Evolutionary conservation across 2,797 vertebrate species (phyloP), one percentile per base, ranked within the genome.

Genomic region (Tarsius wallacei): DNA sequence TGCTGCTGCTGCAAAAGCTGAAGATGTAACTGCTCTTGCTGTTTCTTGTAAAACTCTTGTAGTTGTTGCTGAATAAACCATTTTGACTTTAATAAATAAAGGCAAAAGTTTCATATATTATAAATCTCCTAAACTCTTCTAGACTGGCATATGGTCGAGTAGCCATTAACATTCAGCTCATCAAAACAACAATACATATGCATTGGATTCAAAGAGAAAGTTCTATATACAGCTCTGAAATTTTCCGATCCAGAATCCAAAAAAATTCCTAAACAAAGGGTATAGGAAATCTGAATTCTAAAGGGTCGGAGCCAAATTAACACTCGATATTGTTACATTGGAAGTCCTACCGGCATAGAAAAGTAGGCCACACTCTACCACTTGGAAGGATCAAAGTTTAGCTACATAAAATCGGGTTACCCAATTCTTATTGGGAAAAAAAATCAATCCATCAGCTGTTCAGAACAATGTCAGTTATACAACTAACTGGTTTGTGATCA

Each of bases 11-110:
- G 99, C 98, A 99, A 99, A 98, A 99, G 99, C 99, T 99, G 99
- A 99, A 99, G 99, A 99, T 99, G 99, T 98, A 99, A 99, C 99
- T 99, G 99, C 98, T 99, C 99, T 99, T 99, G 99, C 98, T 99
- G 99, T 98, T 99, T 99, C 99, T 99, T 99, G 99, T 99, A 99
- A 99, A 99, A 99, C 99, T 99, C 99, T 99, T 99, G 99, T 99
- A 99, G 99, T 99, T 99, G 99, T 99, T 99, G 99, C 99, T 99
- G 99, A 98, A 98, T 97, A 99, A 99, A 99, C 98, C 98, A 99
- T 99, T 99, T 99, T 99, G 98, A 99, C 99, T 99, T 99, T 99
- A 99, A 99, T 99, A 99, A 99, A 99, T 99, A 99, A 99, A 99
- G 99, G 99, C 98, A 99, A 99, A 99, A 98, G 98, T 99, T 99